phyloP scores from a whole-genome alignment of 2,888 invertebrate genomes.

The Linyphia triangularis region DNA sequence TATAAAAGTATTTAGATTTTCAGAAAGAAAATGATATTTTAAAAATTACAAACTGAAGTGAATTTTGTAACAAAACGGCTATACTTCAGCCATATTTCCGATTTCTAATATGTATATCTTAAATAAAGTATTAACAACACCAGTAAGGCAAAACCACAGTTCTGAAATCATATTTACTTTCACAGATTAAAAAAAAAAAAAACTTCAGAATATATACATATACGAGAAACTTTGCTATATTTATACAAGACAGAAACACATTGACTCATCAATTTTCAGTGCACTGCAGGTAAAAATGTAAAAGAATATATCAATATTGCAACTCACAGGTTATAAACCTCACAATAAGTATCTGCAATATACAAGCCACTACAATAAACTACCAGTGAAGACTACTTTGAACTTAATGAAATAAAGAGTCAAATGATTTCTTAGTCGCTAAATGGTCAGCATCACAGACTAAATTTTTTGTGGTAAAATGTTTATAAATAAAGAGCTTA shows the following conservation, averaged over 20 bases:
- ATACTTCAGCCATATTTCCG: no score
- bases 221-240: constrained; percentile 46
- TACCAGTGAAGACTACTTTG: neutral
- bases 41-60: no score
- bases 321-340: constrained; percentile 40
- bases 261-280: constrained; percentile 55
- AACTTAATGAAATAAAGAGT: constrained; percentile 8
- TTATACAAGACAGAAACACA: constrained; percentile 59
- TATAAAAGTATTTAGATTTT: no score
- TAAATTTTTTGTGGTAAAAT: constrained; percentile 46
- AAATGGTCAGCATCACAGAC: constrained; percentile 60
- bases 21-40: no score
- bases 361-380: constrained; percentile 55
- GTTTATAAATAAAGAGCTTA: constrained; percentile 50
- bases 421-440: neutral
- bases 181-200: constrained; percentile 62
- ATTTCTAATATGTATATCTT: no score
- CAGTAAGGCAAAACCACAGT: neutral
- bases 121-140: neutral
- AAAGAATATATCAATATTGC: constrained; percentile 72
- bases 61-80: no score
- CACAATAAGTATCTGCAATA: constrained; percentile 42
- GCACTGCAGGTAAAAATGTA: constrained; percentile 70
- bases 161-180: constrained; percentile 63
- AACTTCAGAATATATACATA: constrained; percentile 58